phyloP scores from a whole-genome alignment of 1,140 invertebrate genomes.

The Saccostrea glomerata region DNA sequence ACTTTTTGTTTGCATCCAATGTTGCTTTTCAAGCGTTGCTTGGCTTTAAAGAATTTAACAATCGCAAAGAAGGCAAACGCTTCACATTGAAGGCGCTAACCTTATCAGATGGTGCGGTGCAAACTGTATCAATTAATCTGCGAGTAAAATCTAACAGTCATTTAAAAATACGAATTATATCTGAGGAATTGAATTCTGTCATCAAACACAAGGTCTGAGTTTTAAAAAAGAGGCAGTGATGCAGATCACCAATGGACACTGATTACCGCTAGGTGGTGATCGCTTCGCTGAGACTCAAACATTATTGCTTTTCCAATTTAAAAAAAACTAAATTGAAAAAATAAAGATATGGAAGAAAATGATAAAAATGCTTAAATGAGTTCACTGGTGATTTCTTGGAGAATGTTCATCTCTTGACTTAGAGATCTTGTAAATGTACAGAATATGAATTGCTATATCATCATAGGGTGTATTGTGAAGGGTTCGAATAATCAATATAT shows the following conservation, averaged over 20 bases:
- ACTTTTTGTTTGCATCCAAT: conserved; percentile 20
- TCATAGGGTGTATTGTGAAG: too few species aligned
- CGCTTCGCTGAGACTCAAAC: too few species aligned
- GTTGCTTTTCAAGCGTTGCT: neutral
- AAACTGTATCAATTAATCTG: conserved; percentile 6
- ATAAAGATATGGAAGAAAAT: too few species aligned
- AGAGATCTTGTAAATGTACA: too few species aligned
- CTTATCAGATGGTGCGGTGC: conserved; percentile 12
- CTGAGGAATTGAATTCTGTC: neutral
- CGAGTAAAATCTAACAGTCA: conserved; percentile 22
- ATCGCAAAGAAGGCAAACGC: neutral
- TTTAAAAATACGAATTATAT: neutral
- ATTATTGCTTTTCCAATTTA: too few species aligned
- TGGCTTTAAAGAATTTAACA: neutral
- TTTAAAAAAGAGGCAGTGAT: neutral
- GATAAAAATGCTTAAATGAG: too few species aligned
- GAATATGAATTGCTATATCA: too few species aligned
- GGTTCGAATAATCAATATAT: too few species aligned
- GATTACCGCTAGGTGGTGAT: neutral
- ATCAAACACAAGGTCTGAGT: neutral
- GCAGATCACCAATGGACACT: neutral
- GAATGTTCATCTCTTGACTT: too few species aligned
- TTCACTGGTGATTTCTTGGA: too few species aligned
- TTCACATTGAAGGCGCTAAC: neutral
- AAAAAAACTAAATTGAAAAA: too few species aligned